Evolutionary conservation across 2,888 invertebrate species (phyloP).

Genomic region (Griposia aprilina): DNA sequence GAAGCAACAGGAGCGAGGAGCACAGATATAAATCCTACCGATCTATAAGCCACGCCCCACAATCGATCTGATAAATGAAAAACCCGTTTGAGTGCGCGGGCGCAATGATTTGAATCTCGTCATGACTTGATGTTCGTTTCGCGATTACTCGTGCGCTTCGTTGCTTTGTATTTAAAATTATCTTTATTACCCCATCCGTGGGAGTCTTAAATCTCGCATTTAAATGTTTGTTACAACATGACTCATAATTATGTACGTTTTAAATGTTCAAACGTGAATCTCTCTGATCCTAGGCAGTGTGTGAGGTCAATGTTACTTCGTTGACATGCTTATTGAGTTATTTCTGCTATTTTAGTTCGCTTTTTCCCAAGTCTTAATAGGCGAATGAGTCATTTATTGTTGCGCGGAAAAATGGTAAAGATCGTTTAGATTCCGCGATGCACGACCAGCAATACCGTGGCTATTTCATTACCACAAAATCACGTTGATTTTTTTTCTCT

Average conservation of each 20-base stretch:
- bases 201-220: conserved; percentile 80
- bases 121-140: conserved; percentile 78
- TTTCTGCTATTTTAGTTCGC: conserved; percentile 36
- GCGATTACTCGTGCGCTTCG: conserved; percentile 78
- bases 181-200: conserved; percentile 86
- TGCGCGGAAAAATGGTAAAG: conserved; percentile 31
- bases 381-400: conserved; percentile 33
- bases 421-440: conserved; percentile 36
- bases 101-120: conserved; percentile 82
- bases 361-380: conserved; percentile 29
- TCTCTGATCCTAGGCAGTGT: conserved; percentile 61
- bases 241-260: conserved; percentile 79
- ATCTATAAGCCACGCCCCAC: conserved; percentile 82
- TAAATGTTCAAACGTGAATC: conserved; percentile 71
- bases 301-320: conserved; percentile 62
- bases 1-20: conserved; percentile 65
- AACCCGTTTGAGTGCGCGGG: conserved; percentile 80
- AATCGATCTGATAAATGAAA: conserved; percentile 87
- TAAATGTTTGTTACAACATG: conserved; percentile 80
- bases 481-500: conserved; percentile 11
- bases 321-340: conserved; percentile 62
- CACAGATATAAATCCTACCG: conserved; percentile 74
- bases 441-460: conserved; percentile 23
- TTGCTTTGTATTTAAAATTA: conserved; percentile 85
- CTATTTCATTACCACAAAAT: neutral